Conservation (phyloP, 2,797 vertebrate genomes). For the Presbytis comata region DNA sequence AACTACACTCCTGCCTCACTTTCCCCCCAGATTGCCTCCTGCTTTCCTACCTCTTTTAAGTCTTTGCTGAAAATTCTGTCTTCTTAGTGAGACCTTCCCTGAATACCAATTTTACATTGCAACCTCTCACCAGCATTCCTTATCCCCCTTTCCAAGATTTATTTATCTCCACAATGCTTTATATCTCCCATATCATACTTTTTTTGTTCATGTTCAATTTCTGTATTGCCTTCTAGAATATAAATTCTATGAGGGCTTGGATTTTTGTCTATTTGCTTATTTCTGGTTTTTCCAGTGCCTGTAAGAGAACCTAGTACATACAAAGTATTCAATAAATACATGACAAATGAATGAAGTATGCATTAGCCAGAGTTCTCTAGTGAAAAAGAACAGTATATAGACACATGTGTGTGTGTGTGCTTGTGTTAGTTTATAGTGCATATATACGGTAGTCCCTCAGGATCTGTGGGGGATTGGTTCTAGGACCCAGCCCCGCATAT, state of each 20-base stretch:
- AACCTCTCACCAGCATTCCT: not conserved
- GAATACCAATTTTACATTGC: not conserved
- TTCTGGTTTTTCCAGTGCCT: not conserved
- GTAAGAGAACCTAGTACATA: not conserved
- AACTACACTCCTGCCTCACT: not conserved
- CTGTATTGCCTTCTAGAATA: not conserved
- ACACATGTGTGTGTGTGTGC: not conserved
- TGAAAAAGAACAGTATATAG: not conserved
- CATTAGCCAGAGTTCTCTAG: not conserved
- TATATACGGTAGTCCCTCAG: not conserved
- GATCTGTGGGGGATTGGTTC: not conserved
- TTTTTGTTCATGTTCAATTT: not conserved
- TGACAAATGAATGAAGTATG: not conserved
- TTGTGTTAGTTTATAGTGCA: not conserved
- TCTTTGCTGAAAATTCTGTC: not conserved
- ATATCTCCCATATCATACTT: not conserved
- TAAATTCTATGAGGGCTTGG: not conserved
- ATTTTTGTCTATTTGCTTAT: not conserved
- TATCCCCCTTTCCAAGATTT: not conserved
- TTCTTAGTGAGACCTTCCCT: not conserved
- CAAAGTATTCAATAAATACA: not conserved
- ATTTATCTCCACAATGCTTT: not conserved
- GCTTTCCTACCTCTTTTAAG: not conserved
- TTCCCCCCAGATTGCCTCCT: not conserved
- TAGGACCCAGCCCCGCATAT: not conserved